Base-by-base conservation (phyloP, 2,113 vertebrate genomes). In the Condylura cristata region DNA sequence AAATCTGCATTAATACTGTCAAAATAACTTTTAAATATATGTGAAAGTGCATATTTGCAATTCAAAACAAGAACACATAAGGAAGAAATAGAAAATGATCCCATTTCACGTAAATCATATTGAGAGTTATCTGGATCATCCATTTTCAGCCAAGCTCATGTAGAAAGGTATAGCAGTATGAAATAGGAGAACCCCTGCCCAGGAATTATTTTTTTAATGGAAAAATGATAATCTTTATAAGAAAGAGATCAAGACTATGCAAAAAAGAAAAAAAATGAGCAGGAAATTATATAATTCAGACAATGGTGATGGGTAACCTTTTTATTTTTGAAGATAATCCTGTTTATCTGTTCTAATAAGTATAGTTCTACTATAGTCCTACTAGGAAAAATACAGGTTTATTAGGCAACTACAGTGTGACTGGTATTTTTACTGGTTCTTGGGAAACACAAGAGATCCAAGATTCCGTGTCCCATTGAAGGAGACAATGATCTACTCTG, bases 11-110 rank as follows among this genome's bases (percentile, higher is more conserved):
- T 97, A 95, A 96, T 97, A 93, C 85, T 98, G 96, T 95, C 90
- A 98, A 98, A 97, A 98, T 96, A 97, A 76, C 93, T 97, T 97
- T 96, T 97, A 98, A 98, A 97, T 97, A 96, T 68, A 96, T 22
- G 39, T 89, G 83, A 95, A 98, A 96, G 34, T 90, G 89, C 95
- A 71, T 93, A 96, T 83, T 96, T 2, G 4, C 92, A 93, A 97
- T 86, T 96, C 91, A 94, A 92, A 97, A 82, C 13, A 95, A 93
- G 70, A 96, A 66, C 41, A 79, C 91, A 86, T 78, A 94, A 80
- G 91, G 81, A 90, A n/a, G 24, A 95, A 96, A 94, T 14, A 97
- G 81, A 96, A 92, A 93, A 94, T 89, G 46, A 58, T 89, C 86
- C 78, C 71, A 80, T 87, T 89, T 80, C 87, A 90, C 79, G 92